These are phyloP conservation scores for Trichonephila inaurata DNA, from an alignment of 1,140 invertebrate species.

Conservation along the genomic window DNA sequence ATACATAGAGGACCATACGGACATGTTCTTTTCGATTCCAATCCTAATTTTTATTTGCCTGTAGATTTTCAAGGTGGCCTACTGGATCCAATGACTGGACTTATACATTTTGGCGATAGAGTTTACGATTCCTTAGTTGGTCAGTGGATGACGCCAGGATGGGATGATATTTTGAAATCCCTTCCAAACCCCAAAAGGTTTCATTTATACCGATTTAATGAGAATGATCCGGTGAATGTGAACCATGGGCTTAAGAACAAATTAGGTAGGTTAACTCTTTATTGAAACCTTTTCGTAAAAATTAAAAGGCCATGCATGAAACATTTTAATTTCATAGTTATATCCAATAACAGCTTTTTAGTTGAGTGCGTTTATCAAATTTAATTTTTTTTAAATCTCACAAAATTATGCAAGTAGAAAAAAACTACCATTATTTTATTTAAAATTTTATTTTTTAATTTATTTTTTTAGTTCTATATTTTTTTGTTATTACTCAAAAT, in stretches of 20 bases:
- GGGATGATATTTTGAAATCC: slow-evolving; percentile 89
- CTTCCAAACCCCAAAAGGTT: slow-evolving; percentile 92
- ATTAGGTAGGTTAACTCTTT: slow-evolving; percentile 66
- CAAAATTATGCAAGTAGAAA: too few relatives aligned
- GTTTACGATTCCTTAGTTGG: slow-evolving; percentile 95
- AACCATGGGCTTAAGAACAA: slow-evolving; percentile 79
- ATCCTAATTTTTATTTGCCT: slow-evolving; percentile 93
- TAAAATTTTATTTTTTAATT: too few relatives aligned
- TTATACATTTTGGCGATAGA: slow-evolving; percentile 91
- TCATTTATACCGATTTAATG: slow-evolving; percentile 94
- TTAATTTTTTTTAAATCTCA: too few relatives aligned
- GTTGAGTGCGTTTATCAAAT: too few relatives aligned
- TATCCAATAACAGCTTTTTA: too few relatives aligned
- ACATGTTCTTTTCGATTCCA: slow-evolving; percentile 92
- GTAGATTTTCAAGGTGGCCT: slow-evolving; percentile 95
- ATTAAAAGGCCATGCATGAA: not conserved
- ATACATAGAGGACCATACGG: slow-evolving; percentile 95
- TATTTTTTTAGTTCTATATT: too few relatives aligned
- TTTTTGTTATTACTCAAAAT: too few relatives aligned
- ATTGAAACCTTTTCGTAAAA: not conserved
- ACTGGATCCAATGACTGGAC: slow-evolving; percentile 90
- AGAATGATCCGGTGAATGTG: slow-evolving; percentile 95
- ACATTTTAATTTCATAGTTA: not conserved
- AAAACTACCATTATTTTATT: too few relatives aligned
- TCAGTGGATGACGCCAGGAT: slow-evolving; percentile 96